Evolutionary conservation across 64 coral and sea anemone species (phyloP).

Genomic region (Porites lutea): DNA sequence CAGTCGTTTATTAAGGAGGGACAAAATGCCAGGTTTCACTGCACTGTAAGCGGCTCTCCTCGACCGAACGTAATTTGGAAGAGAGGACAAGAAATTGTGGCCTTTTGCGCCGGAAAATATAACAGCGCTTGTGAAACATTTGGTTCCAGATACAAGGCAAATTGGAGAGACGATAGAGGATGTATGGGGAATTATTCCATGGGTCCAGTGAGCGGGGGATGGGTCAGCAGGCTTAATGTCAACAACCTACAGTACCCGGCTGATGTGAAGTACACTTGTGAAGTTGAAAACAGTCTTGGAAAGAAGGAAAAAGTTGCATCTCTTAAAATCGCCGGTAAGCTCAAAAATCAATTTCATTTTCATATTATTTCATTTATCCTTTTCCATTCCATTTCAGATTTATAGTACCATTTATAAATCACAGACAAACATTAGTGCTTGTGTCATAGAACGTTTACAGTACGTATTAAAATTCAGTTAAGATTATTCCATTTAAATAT

Average conservation of each 20-base stretch:
- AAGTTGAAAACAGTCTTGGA: background rate
- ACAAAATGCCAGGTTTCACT: background rate
- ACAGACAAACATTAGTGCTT: too few relatives aligned
- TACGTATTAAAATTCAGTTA: too few relatives aligned
- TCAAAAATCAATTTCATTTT: background rate
- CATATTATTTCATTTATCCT: background rate
- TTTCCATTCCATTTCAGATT: too few relatives aligned
- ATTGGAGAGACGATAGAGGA: background rate
- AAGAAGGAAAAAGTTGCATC: background rate
- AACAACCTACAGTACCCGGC: background rate
- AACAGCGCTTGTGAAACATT: background rate
- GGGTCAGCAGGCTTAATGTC: background rate
- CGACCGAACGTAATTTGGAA: background rate
- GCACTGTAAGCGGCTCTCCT: conserved; percentile 24
- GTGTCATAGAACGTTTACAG: too few relatives aligned
- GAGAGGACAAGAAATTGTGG: background rate
- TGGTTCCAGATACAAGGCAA: background rate
- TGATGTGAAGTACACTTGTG: conserved; percentile 28
- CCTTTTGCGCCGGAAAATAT: conserved; percentile 8
- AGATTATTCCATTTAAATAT: too few relatives aligned
- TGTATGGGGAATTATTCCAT: background rate
- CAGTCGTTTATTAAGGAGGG: background rate
- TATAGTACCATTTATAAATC: too few relatives aligned
- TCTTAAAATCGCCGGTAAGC: conserved; percentile 13
- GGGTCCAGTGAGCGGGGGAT: background rate